A percentile compares a stretch with the other conserved stretches of the same genome.
Evolutionary conservation across 2,888 invertebrate species (phyloP).

Genomic region (Clistopyga incitator): DNA sequence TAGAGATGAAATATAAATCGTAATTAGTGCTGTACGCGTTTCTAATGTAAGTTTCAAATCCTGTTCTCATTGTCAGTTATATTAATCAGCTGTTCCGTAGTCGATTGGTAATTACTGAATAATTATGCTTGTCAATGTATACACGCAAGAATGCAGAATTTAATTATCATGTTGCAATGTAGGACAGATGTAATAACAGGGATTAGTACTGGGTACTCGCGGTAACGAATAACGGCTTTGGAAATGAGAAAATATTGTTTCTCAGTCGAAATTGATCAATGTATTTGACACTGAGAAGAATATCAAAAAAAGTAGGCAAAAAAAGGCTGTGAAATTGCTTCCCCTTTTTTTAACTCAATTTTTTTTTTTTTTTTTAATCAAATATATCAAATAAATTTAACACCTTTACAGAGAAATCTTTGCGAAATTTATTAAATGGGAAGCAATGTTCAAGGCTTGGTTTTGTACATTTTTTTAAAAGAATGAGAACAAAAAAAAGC

Average conservation of each 20-base stretch:
- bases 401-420: too few species aligned
- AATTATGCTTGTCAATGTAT: constrained; percentile 6
- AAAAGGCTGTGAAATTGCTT: too few species aligned
- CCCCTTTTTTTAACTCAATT: too few species aligned
- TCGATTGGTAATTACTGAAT: neutral
- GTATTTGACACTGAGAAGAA: neutral
- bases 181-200: constrained; percentile 9
- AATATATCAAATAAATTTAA: too few species aligned
- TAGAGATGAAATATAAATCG: too few species aligned
- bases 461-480: too few species aligned
- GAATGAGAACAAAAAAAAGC: too few species aligned
- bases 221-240: neutral
- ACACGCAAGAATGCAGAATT: neutral
- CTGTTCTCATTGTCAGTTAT: neutral
- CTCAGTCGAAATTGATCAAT: neutral
- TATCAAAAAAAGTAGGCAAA: neutral
- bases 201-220: neutral
- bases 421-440: too few species aligned
- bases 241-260: neutral
- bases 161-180: constrained; percentile 6
- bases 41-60: neutral
- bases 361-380: too few species aligned
- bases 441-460: too few species aligned
- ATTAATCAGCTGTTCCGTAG: neutral
- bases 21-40: neutral